phyloP scores from a whole-genome alignment of 2,888 invertebrate genomes.

The Oscheius sp. region DNA sequence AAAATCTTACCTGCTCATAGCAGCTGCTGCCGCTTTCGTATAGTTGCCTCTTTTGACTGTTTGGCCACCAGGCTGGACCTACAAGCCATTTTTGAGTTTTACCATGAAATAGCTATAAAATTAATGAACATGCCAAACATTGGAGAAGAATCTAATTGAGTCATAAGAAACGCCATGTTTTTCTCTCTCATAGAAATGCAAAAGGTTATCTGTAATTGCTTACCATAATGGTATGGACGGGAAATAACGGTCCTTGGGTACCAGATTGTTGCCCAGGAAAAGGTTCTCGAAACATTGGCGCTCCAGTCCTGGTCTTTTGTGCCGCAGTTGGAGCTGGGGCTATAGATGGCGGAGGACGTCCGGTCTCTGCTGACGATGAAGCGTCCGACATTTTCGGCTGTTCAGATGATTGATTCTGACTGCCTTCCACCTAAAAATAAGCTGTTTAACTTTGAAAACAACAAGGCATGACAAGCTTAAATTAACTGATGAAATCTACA shows the following conservation, averaged over 20 bases:
- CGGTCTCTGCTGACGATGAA: no score
- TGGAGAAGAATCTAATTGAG: not conserved
- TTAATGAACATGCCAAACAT: not conserved
- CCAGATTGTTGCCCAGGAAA: not conserved
- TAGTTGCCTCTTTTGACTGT: not conserved
- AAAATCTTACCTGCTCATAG: slow-evolving; percentile 7
- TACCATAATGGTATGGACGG: slow-evolving; percentile 15
- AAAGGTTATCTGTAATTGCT: not conserved
- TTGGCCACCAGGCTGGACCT: slow-evolving; percentile 4
- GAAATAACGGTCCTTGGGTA: not conserved
- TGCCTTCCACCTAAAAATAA: no score
- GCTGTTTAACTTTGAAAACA: no score
- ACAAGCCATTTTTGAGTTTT: not conserved
- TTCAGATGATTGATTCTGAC: no score
- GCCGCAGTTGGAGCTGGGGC: no score
- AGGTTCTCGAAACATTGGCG: slow-evolving; percentile 10
- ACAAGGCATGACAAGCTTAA: no score
- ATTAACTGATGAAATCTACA: no score
- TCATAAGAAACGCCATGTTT: not conserved
- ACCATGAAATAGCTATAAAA: not conserved
- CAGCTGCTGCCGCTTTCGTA: not conserved
- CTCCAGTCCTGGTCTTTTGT: no score
- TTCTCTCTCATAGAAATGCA: not conserved
- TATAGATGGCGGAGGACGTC: no score
- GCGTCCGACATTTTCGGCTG: no score